Conservation (phyloP, 2,888 invertebrate species). For the Noctua janthina region DNA sequence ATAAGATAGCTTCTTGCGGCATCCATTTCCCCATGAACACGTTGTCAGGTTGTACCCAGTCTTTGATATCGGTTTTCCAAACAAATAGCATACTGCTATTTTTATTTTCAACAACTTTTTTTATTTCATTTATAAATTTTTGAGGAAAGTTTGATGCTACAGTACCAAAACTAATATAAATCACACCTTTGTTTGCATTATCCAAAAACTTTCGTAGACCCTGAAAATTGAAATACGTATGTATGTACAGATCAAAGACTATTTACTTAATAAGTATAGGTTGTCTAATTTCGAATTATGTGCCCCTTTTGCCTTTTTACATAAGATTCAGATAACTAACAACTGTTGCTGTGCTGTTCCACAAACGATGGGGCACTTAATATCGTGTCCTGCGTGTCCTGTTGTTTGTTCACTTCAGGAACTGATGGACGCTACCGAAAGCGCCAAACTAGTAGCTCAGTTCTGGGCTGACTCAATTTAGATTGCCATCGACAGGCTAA, state of each 20-base stretch:
- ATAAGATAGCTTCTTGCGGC: constrained; percentile 93
- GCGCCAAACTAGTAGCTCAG: no score
- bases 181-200: constrained; percentile 91
- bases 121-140: constrained; percentile 89
- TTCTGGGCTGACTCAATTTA: no score
- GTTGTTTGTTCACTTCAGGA: no score
- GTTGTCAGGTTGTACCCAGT: constrained; percentile 91
- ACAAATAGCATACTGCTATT: constrained; percentile 90
- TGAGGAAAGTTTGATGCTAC: constrained; percentile 92
- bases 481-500: no score
- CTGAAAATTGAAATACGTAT: constrained; percentile 44
- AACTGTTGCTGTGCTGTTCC: no score
- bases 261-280: not conserved
- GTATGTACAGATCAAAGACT: not conserved
- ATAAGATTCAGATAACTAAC: not conserved
- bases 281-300: not conserved
- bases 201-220: constrained; percentile 86
- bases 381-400: no score
- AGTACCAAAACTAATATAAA: constrained; percentile 93
- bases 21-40: constrained; percentile 92
- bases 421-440: no score
- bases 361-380: no score
- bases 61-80: constrained; percentile 93
- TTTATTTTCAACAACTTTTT: constrained; percentile 73
- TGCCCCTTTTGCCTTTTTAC: not conserved